phyloP scores from a whole-genome alignment of 2,113 vertebrate species.

The Phaethornis superciliosus region DNA sequence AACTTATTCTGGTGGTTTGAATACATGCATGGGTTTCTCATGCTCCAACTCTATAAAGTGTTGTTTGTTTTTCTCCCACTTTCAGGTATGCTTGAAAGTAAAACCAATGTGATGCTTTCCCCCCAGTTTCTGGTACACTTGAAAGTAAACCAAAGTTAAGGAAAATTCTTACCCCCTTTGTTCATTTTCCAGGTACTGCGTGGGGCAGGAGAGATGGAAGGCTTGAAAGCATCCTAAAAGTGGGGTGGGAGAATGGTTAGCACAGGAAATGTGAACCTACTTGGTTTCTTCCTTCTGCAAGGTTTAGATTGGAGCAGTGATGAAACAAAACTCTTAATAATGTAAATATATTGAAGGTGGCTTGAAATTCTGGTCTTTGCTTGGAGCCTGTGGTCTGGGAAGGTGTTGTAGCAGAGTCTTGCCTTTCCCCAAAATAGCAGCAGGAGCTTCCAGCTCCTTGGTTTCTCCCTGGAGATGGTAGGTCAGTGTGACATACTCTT shows the following conservation, averaged over 20 bases:
- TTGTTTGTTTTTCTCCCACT: accelerated
- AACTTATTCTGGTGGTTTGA: not conserved
- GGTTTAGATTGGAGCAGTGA: not conserved
- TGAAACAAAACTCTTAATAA: not conserved
- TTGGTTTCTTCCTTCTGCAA: not conserved
- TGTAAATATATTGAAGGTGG: not conserved
- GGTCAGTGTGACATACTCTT: not conserved
- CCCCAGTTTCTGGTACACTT: not conserved
- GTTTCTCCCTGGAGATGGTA: not conserved
- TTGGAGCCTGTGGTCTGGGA: not conserved
- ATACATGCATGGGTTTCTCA: not conserved
- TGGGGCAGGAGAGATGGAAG: not conserved
- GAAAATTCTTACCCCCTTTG: not conserved
- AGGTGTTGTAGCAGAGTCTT: not conserved
- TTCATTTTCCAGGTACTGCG: not conserved
- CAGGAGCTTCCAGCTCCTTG: not conserved
- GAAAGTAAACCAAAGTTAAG: not conserved
- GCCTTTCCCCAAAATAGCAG: not conserved
- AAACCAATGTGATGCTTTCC: not conserved
- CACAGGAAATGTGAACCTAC: not conserved
- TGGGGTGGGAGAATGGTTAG: not conserved
- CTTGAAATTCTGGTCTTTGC: not conserved
- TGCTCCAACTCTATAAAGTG: not conserved
- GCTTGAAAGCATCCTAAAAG: not conserved
- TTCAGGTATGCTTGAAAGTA: not conserved